These are phyloP conservation scores for Myoxocephalus aenaeus DNA, from an alignment of 2,797 vertebrate genomes.

Conservation along the genomic window DNA sequence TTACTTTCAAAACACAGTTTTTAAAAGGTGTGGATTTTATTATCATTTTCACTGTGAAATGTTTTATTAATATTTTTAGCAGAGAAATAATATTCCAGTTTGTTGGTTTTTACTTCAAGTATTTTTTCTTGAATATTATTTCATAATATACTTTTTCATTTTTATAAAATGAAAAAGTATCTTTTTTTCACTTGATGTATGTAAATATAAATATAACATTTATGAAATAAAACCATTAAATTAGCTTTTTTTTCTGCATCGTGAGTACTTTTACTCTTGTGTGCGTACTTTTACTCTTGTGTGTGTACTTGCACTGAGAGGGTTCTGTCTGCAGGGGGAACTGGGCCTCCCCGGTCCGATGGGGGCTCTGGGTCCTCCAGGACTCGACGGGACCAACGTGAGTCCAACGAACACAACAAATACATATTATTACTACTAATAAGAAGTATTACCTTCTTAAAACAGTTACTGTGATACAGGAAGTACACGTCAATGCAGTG, in stretches of 20 bases:
- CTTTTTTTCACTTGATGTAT: too few species aligned
- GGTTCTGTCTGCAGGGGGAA: slow-evolving; percentile 52
- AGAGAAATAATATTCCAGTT: too few species aligned
- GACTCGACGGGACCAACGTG: slow-evolving; percentile 65
- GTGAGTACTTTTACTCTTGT: background rate
- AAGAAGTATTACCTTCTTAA: background rate
- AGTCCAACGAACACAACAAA: slow-evolving; percentile 42
- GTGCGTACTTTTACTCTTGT: background rate
- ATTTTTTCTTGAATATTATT: background rate
- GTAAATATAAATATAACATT: background rate
- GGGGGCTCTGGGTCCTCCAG: slow-evolving; percentile 54
- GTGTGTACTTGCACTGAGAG: background rate
- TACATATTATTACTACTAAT: background rate
- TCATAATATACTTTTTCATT: background rate
- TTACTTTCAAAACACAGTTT: background rate
- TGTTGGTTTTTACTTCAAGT: background rate
- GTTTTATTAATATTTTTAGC: too few species aligned
- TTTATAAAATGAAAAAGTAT: background rate
- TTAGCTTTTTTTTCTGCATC: background rate
- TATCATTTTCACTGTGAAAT: too few species aligned
- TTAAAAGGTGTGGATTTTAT: background rate
- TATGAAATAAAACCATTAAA: background rate
- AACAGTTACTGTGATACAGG: background rate
- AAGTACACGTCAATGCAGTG: background rate
- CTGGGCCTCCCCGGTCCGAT: slow-evolving; percentile 40